Percentiles rank a stretch among this genome's conserved stretches.
Evolutionary conservation across 1,140 invertebrate genomes (phyloP).

Genomic region (Ostrea denselamellosa): DNA sequence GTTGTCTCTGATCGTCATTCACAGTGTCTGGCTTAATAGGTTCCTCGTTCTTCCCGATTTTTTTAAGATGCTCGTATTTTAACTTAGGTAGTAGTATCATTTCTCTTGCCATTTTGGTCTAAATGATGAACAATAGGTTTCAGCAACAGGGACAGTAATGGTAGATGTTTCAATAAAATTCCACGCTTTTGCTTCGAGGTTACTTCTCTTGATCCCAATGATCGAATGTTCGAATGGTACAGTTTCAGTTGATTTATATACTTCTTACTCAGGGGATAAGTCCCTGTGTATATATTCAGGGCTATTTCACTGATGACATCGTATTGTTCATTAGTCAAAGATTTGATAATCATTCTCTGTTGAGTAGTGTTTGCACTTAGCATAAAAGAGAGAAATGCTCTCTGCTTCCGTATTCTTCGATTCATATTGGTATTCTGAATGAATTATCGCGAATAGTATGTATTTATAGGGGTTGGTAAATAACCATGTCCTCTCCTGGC

Average conservation of each 20-base stretch:
- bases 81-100: constrained; percentile 52
- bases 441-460: constrained; percentile 10
- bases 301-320: constrained; percentile 42
- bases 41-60: constrained; percentile 42
- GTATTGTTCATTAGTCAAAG: not conserved
- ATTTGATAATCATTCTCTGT: constrained; percentile 43
- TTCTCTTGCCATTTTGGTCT: constrained; percentile 50
- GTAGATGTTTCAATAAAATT: constrained; percentile 26
- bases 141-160: too few species aligned
- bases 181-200: constrained; percentile 19
- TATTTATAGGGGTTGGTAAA: constrained; percentile 50
- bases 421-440: constrained; percentile 44
- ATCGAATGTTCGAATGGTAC: constrained; percentile 40
- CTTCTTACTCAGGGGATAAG: not conserved
- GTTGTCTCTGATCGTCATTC: constrained; percentile 32
- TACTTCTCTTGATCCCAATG: constrained; percentile 28
- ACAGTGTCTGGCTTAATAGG: constrained; percentile 41
- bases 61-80: constrained; percentile 50
- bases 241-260: constrained; percentile 47
- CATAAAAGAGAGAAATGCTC: constrained; percentile 20
- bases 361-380: constrained; percentile 8
- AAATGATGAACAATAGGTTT: too few species aligned
- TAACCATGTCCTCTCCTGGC: constrained; percentile 51
- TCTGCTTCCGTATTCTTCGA: constrained; percentile 11
- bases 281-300: constrained; percentile 49